These are phyloP conservation scores for Nycticorax nycticorax DNA, from an alignment of 2,113 vertebrate species.

Conservation along the genomic window DNA sequence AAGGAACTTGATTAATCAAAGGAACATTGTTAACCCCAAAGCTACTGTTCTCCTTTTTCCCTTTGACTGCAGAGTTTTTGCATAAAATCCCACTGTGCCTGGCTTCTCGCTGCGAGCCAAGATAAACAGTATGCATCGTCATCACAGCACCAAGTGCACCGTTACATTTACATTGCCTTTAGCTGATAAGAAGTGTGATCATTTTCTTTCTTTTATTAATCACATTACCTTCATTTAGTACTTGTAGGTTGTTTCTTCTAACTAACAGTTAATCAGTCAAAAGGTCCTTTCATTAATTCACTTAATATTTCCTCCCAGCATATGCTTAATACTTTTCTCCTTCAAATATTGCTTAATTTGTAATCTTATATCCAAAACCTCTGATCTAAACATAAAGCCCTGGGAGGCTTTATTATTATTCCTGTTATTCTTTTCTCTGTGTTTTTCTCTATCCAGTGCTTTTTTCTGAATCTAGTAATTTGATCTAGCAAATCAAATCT, in stretches of 20 bases:
- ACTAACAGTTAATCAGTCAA: not conserved
- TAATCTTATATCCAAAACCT: not conserved
- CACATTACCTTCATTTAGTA: not conserved
- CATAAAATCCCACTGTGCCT: not conserved
- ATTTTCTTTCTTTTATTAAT: constrained; percentile 23
- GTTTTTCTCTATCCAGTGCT: not conserved
- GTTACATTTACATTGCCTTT: not conserved
- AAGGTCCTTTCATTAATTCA: constrained; percentile 8
- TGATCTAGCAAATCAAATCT: constrained; percentile 7
- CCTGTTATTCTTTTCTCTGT: not conserved
- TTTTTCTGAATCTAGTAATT: not conserved
- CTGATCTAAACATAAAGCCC: not conserved
- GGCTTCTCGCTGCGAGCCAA: not conserved
- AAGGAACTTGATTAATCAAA: not conserved
- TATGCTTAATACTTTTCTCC: not conserved
- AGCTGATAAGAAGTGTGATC: not conserved
- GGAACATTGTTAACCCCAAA: not conserved
- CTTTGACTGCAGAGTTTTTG: not conserved
- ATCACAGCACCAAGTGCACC: not conserved
- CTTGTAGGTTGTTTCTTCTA: constrained; percentile 8
- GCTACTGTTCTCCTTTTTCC: not conserved
- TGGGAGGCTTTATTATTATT: not conserved
- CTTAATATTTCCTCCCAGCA: not conserved
- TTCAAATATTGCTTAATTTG: constrained; percentile 10
- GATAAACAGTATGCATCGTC: not conserved